These are phyloP conservation scores for Myrmecophaga tridactyla DNA, from an alignment of 2,113 vertebrate genomes.

Conservation along the genomic window DNA sequence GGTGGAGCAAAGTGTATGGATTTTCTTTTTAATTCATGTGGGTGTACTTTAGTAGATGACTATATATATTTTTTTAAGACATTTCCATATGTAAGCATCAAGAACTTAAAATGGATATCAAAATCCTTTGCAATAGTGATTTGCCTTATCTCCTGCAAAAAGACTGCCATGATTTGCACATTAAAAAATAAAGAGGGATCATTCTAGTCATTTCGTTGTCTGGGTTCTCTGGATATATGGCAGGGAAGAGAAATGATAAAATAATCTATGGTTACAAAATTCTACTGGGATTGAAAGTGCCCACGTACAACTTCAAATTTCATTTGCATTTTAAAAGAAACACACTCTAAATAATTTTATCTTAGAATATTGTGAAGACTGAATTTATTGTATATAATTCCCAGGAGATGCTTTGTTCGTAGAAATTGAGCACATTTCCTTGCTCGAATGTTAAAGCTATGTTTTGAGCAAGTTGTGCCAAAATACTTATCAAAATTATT, in stretches of 20 bases:
- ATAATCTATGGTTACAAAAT: slow-evolving; percentile 40
- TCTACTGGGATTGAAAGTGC: neutral
- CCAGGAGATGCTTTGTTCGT: slow-evolving; percentile 22
- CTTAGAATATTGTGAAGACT: slow-evolving; percentile 52
- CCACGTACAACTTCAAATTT: slow-evolving; percentile 50
- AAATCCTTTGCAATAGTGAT: slow-evolving; percentile 34
- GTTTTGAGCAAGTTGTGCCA: slow-evolving; percentile 54
- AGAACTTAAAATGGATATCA: slow-evolving; percentile 35
- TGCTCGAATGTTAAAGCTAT: slow-evolving; percentile 49
- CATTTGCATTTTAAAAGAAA: slow-evolving; percentile 67
- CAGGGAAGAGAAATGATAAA: neutral
- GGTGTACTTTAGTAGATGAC: neutral
- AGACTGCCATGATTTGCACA: neutral
- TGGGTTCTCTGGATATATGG: neutral
- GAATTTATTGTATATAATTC: slow-evolving; percentile 59
- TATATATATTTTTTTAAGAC: neutral
- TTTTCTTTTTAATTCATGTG: neutral
- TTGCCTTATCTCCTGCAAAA: slow-evolving; percentile 17
- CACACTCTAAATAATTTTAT: slow-evolving; percentile 66
- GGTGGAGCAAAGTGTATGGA: neutral
- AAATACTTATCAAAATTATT: slow-evolving; percentile 63
- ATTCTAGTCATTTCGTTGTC: neutral
- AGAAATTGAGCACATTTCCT: slow-evolving; percentile 57
- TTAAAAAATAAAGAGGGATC: neutral
- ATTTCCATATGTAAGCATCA: neutral